phyloP scores from a whole-genome alignment of 2,888 invertebrate genomes.

The Cephus nigrinus region DNA sequence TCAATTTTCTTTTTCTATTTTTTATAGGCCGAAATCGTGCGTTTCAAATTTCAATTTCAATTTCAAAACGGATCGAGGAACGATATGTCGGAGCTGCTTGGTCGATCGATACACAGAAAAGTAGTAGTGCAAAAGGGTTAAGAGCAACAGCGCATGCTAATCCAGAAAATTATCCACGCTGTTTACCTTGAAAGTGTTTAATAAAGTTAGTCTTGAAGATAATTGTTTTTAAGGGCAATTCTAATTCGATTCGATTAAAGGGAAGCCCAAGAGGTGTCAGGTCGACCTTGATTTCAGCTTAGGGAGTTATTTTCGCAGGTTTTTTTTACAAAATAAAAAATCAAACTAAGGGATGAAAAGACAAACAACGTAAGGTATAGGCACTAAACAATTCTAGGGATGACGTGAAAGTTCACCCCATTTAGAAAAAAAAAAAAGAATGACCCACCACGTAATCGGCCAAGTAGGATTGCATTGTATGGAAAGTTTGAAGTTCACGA shows the following conservation, averaged over 20 bases:
- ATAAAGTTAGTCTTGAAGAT: constrained; percentile 4
- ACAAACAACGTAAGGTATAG: no score
- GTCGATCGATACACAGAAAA: not conserved
- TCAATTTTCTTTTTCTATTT: accelerated
- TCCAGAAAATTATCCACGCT: not conserved
- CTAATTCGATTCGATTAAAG: constrained; percentile 37
- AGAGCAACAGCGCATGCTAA: not conserved
- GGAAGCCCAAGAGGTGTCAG: constrained; percentile 35
- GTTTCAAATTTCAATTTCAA: not conserved
- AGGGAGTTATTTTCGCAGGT: not conserved
- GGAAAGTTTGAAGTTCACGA: constrained; percentile 27
- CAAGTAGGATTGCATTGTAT: constrained; percentile 28
- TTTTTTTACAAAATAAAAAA: no score
- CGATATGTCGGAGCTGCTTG: not conserved
- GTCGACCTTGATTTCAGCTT: constrained; percentile 29
- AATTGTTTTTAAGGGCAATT: constrained; percentile 18
- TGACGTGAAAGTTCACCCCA: not conserved
- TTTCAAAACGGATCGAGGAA: not conserved
- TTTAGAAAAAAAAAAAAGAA: not conserved
- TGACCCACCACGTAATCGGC: not conserved
- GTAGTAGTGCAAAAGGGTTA: not conserved
- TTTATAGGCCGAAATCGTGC: no score
- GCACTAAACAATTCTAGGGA: not conserved
- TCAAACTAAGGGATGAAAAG: no score
- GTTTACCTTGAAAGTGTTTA: constrained; percentile 1